Percentiles rank a stretch among this genome's conserved stretches.
phyloP scores from a whole-genome alignment of 2,888 invertebrate species.

The Machimus atricapillus region DNA sequence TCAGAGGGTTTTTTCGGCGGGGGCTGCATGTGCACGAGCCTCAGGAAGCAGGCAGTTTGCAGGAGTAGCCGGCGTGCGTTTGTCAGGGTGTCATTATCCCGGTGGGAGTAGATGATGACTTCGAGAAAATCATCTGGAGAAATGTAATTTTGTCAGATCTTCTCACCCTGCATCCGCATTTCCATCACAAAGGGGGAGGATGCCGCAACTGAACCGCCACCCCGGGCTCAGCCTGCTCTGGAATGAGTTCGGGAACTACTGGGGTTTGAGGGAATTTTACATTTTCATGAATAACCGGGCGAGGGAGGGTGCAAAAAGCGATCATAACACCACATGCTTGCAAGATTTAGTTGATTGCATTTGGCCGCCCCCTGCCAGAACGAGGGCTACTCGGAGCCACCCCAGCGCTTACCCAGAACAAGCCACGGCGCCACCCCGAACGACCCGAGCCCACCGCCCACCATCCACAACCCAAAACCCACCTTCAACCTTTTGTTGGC shows the following conservation, averaged over 20 bases:
- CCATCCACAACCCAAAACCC: too few species aligned
- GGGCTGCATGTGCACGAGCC: constrained; percentile 34
- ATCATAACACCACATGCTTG: constrained; percentile 43
- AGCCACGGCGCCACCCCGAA: constrained; percentile 4
- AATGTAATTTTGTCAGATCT: constrained; percentile 45
- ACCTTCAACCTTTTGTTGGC: background rate
- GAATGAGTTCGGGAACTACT: background rate
- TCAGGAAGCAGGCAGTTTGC: background rate
- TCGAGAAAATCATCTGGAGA: constrained; percentile 41
- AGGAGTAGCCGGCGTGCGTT: constrained; percentile 36
- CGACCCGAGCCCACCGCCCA: background rate
- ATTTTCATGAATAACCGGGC: constrained; percentile 47
- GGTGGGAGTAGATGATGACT: constrained; percentile 46
- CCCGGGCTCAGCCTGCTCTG: background rate
- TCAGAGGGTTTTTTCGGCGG: constrained; percentile 2
- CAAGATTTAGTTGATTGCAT: constrained; percentile 47
- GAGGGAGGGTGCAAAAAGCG: constrained; percentile 32
- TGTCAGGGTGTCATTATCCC: constrained; percentile 46
- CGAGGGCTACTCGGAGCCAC: background rate
- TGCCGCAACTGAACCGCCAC: constrained; percentile 17
- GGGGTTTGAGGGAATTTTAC: constrained; percentile 46
- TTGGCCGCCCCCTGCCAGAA: constrained; percentile 1
- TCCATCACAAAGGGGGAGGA: constrained; percentile 37
- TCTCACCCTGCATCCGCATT: constrained; percentile 21
- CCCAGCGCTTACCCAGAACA: constrained; percentile 7